Evolutionary conservation across 1,140 invertebrate species (phyloP), one percentile per base, ranked within the genome.

Genomic region (Hylaeus volcanicus): DNA sequence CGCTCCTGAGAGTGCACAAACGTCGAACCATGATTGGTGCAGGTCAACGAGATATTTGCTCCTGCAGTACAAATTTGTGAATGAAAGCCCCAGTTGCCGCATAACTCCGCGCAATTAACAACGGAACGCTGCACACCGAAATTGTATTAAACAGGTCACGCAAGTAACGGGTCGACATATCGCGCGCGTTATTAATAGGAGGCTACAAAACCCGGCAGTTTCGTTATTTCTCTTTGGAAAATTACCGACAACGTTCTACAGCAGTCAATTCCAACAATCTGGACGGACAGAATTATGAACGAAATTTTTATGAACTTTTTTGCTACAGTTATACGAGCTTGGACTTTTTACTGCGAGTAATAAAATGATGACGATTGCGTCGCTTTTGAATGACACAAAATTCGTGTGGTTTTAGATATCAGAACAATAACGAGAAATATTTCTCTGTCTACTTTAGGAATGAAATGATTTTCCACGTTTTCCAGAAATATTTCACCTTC

Each of bases 1-100:
- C 58, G 39, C 53, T 58, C 11, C 45, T 53, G 58, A 64, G 69
- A 65, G 64, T 41, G 65, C 56, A 26, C 60, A 48, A 66, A 65
- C 39, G 71, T 74, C 82, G 56, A 74, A 39, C 39, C 37, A 69
- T 68, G 51, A 15, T 58, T 48, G 55, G 41, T 51, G 26, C 9
- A 60, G 11, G 5, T 5, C 11, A 51, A 15, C 11, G 58, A 43
- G 39, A 65, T 72, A 56, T 56, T 15, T 66, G 2, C 37, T 45
- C 4, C 12, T 11, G 37, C 14, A 1, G 1, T 48, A 12, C 61
- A 41, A 64, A 63, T 53, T 74, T 64, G 45, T 41, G 48, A 74
- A 74, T 53, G 60, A 55, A 64, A 64, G 60, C 60, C 11, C 61
- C 6, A 2, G 9, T 5, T 14, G n/a, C 14, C 39, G 9, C 39